Evolutionary conservation across 2,113 vertebrate genomes (phyloP).

Genomic region (Paedocypris sp.): DNA sequence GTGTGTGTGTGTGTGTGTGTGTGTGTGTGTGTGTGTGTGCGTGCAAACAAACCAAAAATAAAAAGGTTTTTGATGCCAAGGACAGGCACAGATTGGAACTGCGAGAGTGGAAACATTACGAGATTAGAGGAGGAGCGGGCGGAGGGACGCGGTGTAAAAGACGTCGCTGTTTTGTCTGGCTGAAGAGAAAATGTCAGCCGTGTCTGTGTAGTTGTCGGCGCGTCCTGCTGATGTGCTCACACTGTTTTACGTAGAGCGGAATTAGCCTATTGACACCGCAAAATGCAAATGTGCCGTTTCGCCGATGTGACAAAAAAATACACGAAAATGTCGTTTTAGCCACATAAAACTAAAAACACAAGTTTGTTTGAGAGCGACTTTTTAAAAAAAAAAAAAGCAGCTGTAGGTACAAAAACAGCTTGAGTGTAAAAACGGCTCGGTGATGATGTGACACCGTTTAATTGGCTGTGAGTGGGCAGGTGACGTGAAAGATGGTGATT

Average conservation of each 20-base stretch:
- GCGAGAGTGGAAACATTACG: background rate
- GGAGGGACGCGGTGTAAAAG: slow-evolving; percentile 7
- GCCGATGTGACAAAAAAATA: background rate
- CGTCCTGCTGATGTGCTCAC: background rate
- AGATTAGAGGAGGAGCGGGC: background rate
- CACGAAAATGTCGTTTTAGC: background rate
- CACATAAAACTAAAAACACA: background rate
- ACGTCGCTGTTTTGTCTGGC: slow-evolving; percentile 12
- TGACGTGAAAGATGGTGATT: too few species aligned
- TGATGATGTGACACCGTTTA: too few species aligned
- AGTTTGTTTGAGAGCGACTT: too few species aligned
- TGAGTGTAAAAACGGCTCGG: too few species aligned
- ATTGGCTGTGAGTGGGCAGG: too few species aligned
- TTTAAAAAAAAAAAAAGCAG: too few species aligned
- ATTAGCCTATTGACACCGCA: background rate
- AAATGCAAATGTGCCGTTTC: background rate
- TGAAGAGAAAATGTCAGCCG: slow-evolving; percentile 24
- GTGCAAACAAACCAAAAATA: background rate
- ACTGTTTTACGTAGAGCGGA: background rate
- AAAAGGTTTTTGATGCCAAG: slow-evolving; percentile 6
- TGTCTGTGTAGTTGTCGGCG: slow-evolving; percentile 17
- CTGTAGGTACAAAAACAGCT: too few species aligned
- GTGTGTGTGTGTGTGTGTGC: background rate
- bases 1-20: too few species aligned
- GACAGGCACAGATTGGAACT: slow-evolving; percentile 16